A percentile compares a stretch with the other conserved stretches of the same genome.
Conservation (phyloP, 2,113 vertebrate species). For the Trochalopteron elliotii region DNA sequence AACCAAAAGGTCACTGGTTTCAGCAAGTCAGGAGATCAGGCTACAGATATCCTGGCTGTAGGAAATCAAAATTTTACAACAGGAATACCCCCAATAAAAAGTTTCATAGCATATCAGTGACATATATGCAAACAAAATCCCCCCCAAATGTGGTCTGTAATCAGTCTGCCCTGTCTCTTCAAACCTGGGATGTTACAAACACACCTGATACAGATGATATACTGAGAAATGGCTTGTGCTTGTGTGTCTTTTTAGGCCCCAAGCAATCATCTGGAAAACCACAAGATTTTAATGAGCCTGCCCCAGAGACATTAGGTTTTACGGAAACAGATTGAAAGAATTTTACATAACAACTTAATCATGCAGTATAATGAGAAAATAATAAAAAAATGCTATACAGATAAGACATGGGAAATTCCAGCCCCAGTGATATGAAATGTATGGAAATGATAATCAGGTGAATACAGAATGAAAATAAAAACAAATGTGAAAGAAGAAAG, state of each 20-base stretch:
- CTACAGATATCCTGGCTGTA: background rate
- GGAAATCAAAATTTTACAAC: background rate
- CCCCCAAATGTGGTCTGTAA: background rate
- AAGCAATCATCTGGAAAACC: background rate
- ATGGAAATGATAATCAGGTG: slow-evolving; percentile 1
- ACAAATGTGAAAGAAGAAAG: slow-evolving; percentile 8
- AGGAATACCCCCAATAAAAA: background rate
- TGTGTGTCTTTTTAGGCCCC: background rate
- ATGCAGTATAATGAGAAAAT: slow-evolving; percentile 15
- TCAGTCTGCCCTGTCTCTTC: background rate
- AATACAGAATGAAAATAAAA: slow-evolving; percentile 25
- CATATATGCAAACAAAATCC: background rate
- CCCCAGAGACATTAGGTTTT: background rate
- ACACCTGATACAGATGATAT: background rate
- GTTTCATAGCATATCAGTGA: background rate
- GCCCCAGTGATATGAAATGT: background rate
- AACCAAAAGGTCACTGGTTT: background rate
- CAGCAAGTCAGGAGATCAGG: background rate
- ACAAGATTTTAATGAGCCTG: slow-evolving; percentile 8
- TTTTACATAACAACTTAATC: slow-evolving; percentile 19
- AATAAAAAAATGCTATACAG: background rate
- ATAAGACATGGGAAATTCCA: slow-evolving; percentile 60
- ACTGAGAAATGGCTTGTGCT: background rate
- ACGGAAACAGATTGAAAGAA: slow-evolving; percentile 28
- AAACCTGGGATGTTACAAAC: background rate